These are phyloP conservation scores for Drosophila cracens DNA, from an alignment of 2,888 invertebrate genomes.

Conservation along the genomic window DNA sequence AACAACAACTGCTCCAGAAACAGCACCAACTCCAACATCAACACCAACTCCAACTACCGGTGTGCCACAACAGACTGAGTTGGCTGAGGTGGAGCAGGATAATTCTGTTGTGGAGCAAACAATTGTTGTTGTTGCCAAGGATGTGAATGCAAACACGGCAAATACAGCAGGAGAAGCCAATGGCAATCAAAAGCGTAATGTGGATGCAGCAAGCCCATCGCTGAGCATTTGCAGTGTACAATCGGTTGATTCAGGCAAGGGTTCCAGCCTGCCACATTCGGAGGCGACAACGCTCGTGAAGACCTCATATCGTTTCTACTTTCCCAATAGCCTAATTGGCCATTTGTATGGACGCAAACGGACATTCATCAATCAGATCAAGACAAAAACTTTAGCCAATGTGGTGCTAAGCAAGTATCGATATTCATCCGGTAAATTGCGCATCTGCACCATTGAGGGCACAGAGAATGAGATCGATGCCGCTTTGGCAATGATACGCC, in stretches of 20 bases:
- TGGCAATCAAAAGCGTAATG: slow-evolving; percentile 76
- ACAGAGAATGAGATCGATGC: slow-evolving; percentile 91
- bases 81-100: slow-evolving; percentile 24
- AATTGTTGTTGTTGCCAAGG: slow-evolving; percentile 20
- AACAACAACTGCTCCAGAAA: background rate
- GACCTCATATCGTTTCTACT: slow-evolving; percentile 87
- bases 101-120: slow-evolving; percentile 24
- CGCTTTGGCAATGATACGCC: slow-evolving; percentile 93
- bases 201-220: slow-evolving; percentile 87
- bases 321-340: slow-evolving; percentile 92
- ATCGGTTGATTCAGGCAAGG: slow-evolving; percentile 84
- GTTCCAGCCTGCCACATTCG: slow-evolving; percentile 83
- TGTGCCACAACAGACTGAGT: slow-evolving; percentile 29
- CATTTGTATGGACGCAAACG: slow-evolving; percentile 94
- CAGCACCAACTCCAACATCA: background rate
- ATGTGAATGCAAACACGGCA: slow-evolving; percentile 12
- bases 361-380: slow-evolving; percentile 92
- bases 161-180: slow-evolving; percentile 20
- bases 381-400: slow-evolving; percentile 91
- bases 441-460: slow-evolving; percentile 94
- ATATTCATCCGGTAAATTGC: slow-evolving; percentile 88
- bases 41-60: background rate
- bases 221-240: slow-evolving; percentile 86
- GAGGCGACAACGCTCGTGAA: slow-evolving; percentile 78
- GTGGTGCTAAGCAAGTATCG: slow-evolving; percentile 91